A percentile compares a stretch with the other conserved stretches of the same genome.
These are phyloP conservation scores for Meloidogyne hapla DNA, from an alignment of 1,140 invertebrate species.

Conservation along the genomic window DNA sequence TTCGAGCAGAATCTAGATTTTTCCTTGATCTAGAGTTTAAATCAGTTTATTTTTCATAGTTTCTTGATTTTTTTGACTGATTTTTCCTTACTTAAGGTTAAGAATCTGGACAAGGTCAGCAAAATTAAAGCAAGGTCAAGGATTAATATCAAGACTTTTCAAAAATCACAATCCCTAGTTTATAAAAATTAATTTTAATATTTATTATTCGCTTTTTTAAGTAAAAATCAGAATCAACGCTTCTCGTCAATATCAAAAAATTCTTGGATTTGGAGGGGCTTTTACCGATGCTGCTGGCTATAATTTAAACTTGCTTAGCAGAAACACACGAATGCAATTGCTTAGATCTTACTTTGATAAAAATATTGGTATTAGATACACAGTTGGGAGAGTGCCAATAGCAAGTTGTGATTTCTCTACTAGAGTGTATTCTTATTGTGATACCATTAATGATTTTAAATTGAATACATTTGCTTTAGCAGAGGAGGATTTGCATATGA, in stretches of 20 bases:
- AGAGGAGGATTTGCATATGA: slow-evolving; percentile 73
- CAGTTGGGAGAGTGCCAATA: slow-evolving; percentile 76
- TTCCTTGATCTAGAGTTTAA: too few species aligned
- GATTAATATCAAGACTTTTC: too few species aligned
- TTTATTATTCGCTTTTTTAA: too few species aligned
- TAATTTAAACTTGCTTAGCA: slow-evolving; percentile 52
- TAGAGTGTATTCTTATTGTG: slow-evolving; percentile 73
- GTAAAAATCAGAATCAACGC: slow-evolving; percentile 24
- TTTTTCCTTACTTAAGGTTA: too few species aligned
- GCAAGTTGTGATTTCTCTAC: slow-evolving; percentile 80
- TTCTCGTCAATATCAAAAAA: slow-evolving; percentile 53
- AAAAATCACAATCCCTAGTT: too few species aligned
- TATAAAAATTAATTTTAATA: too few species aligned
- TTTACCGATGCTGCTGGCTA: slow-evolving; percentile 67
- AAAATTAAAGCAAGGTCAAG: too few species aligned
- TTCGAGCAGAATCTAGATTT: too few species aligned
- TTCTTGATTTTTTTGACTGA: too few species aligned
- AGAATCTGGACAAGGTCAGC: too few species aligned
- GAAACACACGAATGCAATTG: slow-evolving; percentile 15
- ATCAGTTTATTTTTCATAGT: too few species aligned
- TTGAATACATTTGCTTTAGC: slow-evolving; percentile 73
- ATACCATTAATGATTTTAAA: slow-evolving; percentile 69
- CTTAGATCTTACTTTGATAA: slow-evolving; percentile 35
- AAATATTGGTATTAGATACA: slow-evolving; percentile 71
- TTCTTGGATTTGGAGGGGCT: slow-evolving; percentile 67